A percentile compares a stretch with the other conserved stretches of the same genome.
Evolutionary conservation across 2,888 invertebrate genomes (phyloP).

Genomic region (Drosophila neotestacea): DNA sequence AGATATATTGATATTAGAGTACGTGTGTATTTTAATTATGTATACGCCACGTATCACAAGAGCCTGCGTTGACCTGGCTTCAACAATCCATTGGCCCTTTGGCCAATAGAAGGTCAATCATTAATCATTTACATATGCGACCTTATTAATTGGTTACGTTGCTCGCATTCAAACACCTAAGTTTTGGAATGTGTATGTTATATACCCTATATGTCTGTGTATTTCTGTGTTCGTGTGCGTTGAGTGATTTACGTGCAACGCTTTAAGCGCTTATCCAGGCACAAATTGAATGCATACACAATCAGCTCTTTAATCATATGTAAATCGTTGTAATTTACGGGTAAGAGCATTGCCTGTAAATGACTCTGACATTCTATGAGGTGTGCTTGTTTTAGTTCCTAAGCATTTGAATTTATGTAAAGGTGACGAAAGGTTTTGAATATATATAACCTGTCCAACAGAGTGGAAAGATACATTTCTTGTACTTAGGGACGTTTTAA

Average conservation of each 20-base stretch:
- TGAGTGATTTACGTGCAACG: slow-evolving; percentile 46
- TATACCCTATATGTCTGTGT: background rate
- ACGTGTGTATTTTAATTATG: slow-evolving; percentile 55
- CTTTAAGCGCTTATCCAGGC: slow-evolving; percentile 39
- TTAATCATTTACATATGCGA: slow-evolving; percentile 64
- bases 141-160: slow-evolving; percentile 61
- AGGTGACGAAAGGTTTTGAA: background rate
- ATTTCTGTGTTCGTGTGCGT: slow-evolving; percentile 11
- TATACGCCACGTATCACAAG: slow-evolving; percentile 37
- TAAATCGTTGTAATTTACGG: slow-evolving; percentile 56
- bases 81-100: slow-evolving; percentile 41
- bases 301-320: slow-evolving; percentile 53
- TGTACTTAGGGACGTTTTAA: too few species aligned
- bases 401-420: background rate
- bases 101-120: slow-evolving; percentile 44
- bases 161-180: slow-evolving; percentile 32
- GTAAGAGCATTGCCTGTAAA: slow-evolving; percentile 2
- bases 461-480: background rate
- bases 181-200: background rate
- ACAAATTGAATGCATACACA: slow-evolving; percentile 51
- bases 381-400: background rate
- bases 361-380: slow-evolving; percentile 10
- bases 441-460: background rate
- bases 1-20: background rate
- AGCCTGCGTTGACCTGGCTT: slow-evolving; percentile 12